A percentile compares a stretch with the other conserved stretches of the same genome.
Evolutionary conservation across 2,888 invertebrate species (phyloP).

Genomic region (Tinea trinotella): DNA sequence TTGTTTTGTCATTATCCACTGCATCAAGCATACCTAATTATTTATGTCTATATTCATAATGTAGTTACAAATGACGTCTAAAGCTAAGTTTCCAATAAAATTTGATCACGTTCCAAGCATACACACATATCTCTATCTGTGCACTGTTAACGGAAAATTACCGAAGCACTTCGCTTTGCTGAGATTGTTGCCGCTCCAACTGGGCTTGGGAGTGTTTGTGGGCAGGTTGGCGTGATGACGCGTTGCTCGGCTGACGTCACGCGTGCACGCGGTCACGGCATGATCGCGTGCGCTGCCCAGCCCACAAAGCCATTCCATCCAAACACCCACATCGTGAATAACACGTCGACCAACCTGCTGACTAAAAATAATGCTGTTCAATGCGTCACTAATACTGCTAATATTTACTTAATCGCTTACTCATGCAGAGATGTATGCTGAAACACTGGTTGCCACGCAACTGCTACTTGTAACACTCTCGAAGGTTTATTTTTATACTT

Average conservation of each 20-base stretch:
- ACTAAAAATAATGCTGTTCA: not conserved
- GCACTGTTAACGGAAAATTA: slow-evolving; percentile 44
- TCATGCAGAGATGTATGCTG: slow-evolving; percentile 1
- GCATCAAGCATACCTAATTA: not conserved
- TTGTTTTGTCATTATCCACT: not conserved
- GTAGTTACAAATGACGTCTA: not conserved
- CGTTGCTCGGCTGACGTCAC: slow-evolving; percentile 16
- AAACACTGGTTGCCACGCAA: not conserved
- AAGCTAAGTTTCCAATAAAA: not conserved
- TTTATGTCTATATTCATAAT: not conserved
- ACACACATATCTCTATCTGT: not conserved
- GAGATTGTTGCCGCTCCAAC: slow-evolving; percentile 6
- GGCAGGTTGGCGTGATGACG: slow-evolving; percentile 18
- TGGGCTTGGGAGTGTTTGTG: slow-evolving; percentile 2
- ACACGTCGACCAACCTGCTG: not conserved
- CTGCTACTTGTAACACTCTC: not conserved
- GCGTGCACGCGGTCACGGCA: slow-evolving; percentile 19
- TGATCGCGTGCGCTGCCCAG: slow-evolving; percentile 20
- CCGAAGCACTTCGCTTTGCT: slow-evolving; percentile 20
- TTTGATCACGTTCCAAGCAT: not conserved
- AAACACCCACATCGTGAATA: not conserved
- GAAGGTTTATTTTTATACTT: not conserved
- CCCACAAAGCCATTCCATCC: not conserved
- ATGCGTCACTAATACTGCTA: not conserved
- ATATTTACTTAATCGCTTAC: not conserved